Conservation (phyloP, 2,888 invertebrate species). For the Oligia latruncula region DNA sequence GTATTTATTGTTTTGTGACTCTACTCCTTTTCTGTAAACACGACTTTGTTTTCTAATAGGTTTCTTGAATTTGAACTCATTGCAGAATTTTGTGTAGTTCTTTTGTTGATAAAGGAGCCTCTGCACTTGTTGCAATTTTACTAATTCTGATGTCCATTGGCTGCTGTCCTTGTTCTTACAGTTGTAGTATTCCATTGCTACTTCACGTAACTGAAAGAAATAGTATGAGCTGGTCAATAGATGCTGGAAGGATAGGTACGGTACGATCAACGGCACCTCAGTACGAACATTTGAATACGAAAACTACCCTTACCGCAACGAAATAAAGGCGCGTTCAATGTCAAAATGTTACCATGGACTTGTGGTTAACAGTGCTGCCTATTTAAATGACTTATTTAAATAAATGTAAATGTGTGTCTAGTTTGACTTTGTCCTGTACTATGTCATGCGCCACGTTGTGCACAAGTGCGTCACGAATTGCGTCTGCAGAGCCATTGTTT, state of each 20-base stretch:
- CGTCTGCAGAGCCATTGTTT: not conserved
- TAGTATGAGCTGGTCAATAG: not conserved
- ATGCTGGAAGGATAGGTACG: not conserved
- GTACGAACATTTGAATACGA: not conserved
- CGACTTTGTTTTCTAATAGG: conserved; percentile 70
- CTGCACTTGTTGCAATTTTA: conserved; percentile 84
- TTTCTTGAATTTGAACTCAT: conserved; percentile 79
- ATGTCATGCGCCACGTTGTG: not conserved
- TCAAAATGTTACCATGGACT: not conserved
- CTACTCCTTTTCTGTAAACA: conserved; percentile 76
- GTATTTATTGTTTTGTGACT: conserved; percentile 84
- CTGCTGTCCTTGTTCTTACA: conserved; percentile 89
- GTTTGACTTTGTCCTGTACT: conserved; percentile 25
- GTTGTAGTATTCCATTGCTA: conserved; percentile 93
- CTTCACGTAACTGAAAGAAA: conserved; percentile 91
- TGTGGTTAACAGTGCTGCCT: not conserved
- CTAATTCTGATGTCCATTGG: conserved; percentile 85
- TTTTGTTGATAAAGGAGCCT: conserved; percentile 84
- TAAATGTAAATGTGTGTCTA: not conserved
- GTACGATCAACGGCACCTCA: not conserved
- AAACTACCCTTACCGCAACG: conserved; percentile 6
- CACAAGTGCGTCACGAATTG: not conserved
- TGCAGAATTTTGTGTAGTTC: conserved; percentile 81
- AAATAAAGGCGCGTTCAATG: not conserved
- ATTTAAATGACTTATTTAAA: conserved; percentile 9